phyloP scores from a whole-genome alignment of 2,113 vertebrate genomes.

The Epinephelus fuscoguttatus region DNA sequence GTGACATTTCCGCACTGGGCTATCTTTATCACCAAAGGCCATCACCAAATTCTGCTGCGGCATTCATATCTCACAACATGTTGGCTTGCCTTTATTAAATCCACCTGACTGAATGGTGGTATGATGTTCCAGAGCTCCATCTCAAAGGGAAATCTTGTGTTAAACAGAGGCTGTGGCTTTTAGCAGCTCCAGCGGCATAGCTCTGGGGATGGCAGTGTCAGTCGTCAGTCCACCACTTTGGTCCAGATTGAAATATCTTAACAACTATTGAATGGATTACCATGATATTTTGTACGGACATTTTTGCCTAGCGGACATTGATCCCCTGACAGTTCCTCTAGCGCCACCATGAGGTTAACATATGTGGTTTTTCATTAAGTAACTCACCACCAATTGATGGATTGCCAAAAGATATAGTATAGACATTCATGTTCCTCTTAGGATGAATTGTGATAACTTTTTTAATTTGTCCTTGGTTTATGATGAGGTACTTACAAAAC shows the following conservation, averaged over 20 bases:
- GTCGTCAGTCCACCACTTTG: not conserved
- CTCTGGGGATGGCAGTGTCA: not conserved
- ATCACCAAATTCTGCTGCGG: constrained; percentile 67
- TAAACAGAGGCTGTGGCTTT: constrained; percentile 12
- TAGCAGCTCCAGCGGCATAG: not conserved
- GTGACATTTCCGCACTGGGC: constrained; percentile 61
- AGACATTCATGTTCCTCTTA: not conserved
- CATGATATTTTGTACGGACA: not conserved
- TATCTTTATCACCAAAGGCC: constrained; percentile 69
- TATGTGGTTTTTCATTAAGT: not conserved
- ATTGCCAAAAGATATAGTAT: not conserved
- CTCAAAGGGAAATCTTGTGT: constrained; percentile 35
- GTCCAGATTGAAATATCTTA: not conserved
- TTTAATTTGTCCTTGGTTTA: not conserved
- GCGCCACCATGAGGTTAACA: not conserved
- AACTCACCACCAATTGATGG: not conserved
- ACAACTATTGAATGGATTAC: not conserved
- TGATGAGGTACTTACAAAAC: not conserved
- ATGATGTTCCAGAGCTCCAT: constrained; percentile 20
- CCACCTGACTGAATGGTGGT: constrained; percentile 28
- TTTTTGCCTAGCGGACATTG: too few species aligned
- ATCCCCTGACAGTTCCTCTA: not conserved
- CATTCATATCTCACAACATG: constrained; percentile 68
- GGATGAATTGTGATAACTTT: not conserved
- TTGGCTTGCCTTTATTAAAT: constrained; percentile 73